These are phyloP conservation scores for Psettodes erumei DNA, from an alignment of 2,113 vertebrate species.

Conservation along the genomic window DNA sequence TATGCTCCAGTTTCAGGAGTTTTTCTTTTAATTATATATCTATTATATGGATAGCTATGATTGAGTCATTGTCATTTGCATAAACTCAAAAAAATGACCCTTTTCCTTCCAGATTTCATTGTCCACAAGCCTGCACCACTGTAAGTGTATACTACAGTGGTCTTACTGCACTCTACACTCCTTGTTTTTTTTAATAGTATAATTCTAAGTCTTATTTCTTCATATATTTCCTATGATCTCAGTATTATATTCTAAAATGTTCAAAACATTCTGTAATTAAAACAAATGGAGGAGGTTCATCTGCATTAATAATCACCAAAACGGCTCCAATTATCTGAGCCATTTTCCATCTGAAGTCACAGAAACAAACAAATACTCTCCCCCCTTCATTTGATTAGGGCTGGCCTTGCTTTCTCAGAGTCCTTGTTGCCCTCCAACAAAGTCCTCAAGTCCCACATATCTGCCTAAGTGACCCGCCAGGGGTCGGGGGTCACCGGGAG, in stretches of 20 bases:
- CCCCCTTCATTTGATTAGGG: constrained; percentile 66
- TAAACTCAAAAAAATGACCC: background rate
- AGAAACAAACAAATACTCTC: constrained; percentile 65
- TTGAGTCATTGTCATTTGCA: background rate
- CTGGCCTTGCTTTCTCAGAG: constrained; percentile 59
- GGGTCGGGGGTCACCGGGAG: constrained; percentile 75
- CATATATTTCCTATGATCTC: background rate
- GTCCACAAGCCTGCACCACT: background rate
- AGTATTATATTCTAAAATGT: background rate
- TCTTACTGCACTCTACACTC: background rate
- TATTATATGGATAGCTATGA: background rate
- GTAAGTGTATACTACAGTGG: background rate
- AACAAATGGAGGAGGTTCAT: too few relatives aligned
- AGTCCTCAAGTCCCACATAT: constrained; percentile 80
- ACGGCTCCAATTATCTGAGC: background rate
- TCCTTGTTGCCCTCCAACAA: constrained; percentile 76
- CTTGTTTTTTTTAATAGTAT: background rate
- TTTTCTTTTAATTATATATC: background rate
- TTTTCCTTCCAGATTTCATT: background rate
- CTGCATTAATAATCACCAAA: constrained; percentile 36
- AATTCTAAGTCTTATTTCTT: background rate
- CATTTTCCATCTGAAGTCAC: constrained; percentile 44
- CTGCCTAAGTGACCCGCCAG: constrained; percentile 83
- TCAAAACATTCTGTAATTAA: background rate
- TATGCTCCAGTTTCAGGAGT: background rate